These are phyloP conservation scores for Myotis planiceps DNA, from an alignment of 2,797 vertebrate species.

Conservation along the genomic window DNA sequence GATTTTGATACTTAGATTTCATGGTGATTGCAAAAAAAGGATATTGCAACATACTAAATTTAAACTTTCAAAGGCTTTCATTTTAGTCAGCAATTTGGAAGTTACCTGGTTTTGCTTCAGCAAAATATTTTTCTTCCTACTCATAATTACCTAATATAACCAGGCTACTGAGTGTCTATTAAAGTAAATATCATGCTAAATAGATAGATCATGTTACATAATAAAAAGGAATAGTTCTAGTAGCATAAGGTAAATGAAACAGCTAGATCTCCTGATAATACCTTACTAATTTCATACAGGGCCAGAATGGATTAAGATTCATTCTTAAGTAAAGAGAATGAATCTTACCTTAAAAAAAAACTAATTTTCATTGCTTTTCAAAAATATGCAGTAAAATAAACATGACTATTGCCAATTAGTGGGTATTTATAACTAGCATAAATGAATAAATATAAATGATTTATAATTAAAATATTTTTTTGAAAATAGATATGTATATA, in stretches of 20 bases:
- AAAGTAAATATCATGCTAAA: background rate
- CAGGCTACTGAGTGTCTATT: background rate
- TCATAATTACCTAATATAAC: background rate
- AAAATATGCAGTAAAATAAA: background rate
- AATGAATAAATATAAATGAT: slow-evolving; percentile 57
- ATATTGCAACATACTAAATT: background rate
- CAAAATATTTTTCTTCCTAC: slow-evolving; percentile 35
- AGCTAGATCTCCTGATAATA: background rate
- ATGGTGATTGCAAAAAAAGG: slow-evolving; percentile 8
- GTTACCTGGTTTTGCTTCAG: slow-evolving; percentile 17
- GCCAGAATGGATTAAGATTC: background rate
- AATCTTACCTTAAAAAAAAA: background rate
- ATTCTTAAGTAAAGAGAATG: background rate
- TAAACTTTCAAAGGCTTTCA: background rate
- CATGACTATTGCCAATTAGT: background rate
- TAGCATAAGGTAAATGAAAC: background rate
- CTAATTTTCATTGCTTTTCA: background rate
- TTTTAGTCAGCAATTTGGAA: slow-evolving; percentile 4
- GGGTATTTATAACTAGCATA: slow-evolving; percentile 15
- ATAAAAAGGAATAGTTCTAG: background rate
- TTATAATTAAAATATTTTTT: background rate
- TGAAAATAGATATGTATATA: background rate
- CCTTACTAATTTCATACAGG: background rate
- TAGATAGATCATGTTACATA: background rate
- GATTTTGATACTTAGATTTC: slow-evolving; percentile 66